These are phyloP conservation scores for Cylloceria caligata DNA, from an alignment of 2,888 invertebrate genomes.

Conservation along the genomic window DNA sequence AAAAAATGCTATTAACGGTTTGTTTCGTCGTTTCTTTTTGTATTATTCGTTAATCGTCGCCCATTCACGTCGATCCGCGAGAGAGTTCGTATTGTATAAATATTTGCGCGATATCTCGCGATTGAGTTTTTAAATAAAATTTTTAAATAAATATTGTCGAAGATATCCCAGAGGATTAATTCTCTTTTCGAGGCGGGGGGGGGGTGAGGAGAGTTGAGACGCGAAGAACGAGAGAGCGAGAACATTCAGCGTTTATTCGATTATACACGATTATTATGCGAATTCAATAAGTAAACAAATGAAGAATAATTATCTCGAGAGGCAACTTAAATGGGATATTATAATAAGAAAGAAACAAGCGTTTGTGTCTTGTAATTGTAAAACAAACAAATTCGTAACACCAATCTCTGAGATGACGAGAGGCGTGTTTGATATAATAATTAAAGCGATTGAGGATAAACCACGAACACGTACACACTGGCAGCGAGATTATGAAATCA, in stretches of 20 bases:
- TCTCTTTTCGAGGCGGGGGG: conserved; percentile 26
- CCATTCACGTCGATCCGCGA: conserved; percentile 13
- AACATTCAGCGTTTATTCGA: conserved; percentile 46
- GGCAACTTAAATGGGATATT: conserved; percentile 13
- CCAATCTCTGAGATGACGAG: conserved; percentile 51
- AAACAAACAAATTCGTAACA: conserved; percentile 63
- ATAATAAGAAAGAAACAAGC: conserved; percentile 60
- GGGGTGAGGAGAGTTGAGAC: conserved; percentile 30
- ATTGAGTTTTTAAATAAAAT: conserved; percentile 4
- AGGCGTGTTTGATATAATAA: conserved; percentile 48
- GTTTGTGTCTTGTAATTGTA: conserved; percentile 68
- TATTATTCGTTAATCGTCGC: conserved; percentile 54
- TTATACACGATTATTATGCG: conserved; percentile 58
- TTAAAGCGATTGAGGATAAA: conserved; percentile 25
- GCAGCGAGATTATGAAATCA: conserved; percentile 43
- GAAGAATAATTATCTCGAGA: conserved; percentile 28
- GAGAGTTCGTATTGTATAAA: conserved; percentile 60
- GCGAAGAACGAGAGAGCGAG: conserved; percentile 41
- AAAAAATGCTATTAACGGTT: conserved; percentile 37
- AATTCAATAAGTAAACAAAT: conserved; percentile 28
- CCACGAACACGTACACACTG: conserved; percentile 50
- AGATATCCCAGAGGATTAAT: conserved; percentile 21
- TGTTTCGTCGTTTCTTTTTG: conserved; percentile 45
- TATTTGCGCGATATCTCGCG: conserved; percentile 50
- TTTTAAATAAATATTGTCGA: conserved; percentile 26